Evolutionary conservation across 1,140 invertebrate genomes (phyloP), one percentile per base, ranked within the genome.

Genomic region (Maniola jurtina): DNA sequence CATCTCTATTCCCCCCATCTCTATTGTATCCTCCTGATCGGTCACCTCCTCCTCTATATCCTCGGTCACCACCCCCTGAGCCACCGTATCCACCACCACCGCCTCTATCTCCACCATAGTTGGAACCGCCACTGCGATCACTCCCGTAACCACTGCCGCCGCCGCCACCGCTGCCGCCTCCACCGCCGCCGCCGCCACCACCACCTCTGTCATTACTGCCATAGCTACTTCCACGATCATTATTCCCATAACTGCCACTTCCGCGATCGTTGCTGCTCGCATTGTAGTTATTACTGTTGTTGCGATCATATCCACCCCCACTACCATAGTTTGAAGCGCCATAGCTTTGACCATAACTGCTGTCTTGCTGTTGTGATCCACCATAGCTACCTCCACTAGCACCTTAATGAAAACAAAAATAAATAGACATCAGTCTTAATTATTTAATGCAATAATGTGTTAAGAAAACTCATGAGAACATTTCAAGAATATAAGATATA

Each of bases 41-140:
- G 67, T 71, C 70, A 64, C 65, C 91, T 48, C 91, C 91, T 48
- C 91, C 91, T 67, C 83, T 86, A 61, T 91, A 83, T 38, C 88
- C 84, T 48, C 85, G 10, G 61, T 64, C 83, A 59, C 87, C 79
- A 57, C 92, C 75, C 48, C 86, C 77, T 55, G 79, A 81, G 69
- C 81, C 80, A 34, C 52, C 52, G 13, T 55, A 55, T 59, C 74
- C 73, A 34, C 76, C 75, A 40, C 76, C 81, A 47, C 84, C 77
- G 62, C 89, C 78, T 64, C 89, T 76, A 64, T 89, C 93, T 73
- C 93, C 80, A 62, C 93, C 84, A 72, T 83, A 89, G 55, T 65
- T 77, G 0, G 80, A 89, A 5, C 89, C 85, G 42, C 82, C 52
- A 33, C 83, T 66, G 42, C 87, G 73, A 13, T 83, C 80, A 42